A percentile compares a stretch with the other conserved stretches of the same genome.
Evolutionary conservation across 1,140 invertebrate species (phyloP).

Genomic region (Drosophila azteca): DNA sequence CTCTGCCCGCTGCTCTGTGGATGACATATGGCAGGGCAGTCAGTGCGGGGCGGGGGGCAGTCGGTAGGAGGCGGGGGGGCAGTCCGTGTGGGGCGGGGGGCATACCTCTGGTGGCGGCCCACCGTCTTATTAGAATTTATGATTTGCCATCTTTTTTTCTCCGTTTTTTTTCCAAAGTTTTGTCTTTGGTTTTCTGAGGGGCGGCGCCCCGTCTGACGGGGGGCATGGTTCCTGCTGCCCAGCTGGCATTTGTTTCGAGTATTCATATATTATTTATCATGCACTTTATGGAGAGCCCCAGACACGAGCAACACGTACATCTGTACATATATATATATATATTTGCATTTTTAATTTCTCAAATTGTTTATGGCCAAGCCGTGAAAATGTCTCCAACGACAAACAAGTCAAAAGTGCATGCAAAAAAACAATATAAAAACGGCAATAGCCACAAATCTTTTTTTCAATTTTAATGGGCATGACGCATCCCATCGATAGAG

Average conservation of each 20-base stretch:
- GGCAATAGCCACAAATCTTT: conserved; percentile 28
- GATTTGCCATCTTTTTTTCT: conserved; percentile 48
- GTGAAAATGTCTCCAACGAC: conserved; percentile 54
- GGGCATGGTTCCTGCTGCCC: conserved; percentile 19
- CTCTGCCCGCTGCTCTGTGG: conserved; percentile 1
- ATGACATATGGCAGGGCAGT: conserved; percentile 43
- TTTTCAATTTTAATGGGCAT: conserved; percentile 41
- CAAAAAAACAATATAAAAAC: conserved; percentile 1
- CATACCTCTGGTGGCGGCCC: conserved; percentile 38
- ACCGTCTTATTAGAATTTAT: conserved; percentile 59
- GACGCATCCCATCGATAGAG: conserved; percentile 32
- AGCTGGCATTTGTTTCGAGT: conserved; percentile 48
- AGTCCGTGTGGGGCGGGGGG: background rate
- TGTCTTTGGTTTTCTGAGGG: conserved; percentile 20
- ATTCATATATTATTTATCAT: conserved; percentile 53
- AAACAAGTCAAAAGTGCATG: conserved; percentile 25
- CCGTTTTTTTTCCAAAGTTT: background rate
- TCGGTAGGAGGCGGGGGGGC: too few relatives aligned
- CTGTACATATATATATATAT: too few relatives aligned
- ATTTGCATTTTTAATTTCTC: conserved; percentile 61
- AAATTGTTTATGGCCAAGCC: conserved; percentile 52
- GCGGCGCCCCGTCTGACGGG: conserved; percentile 18
- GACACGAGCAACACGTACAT: conserved; percentile 34
- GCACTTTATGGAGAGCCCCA: conserved; percentile 46
- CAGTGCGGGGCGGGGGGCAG: background rate